Evolutionary conservation across 2,888 invertebrate species (phyloP).

Genomic region (Agelastica alni): DNA sequence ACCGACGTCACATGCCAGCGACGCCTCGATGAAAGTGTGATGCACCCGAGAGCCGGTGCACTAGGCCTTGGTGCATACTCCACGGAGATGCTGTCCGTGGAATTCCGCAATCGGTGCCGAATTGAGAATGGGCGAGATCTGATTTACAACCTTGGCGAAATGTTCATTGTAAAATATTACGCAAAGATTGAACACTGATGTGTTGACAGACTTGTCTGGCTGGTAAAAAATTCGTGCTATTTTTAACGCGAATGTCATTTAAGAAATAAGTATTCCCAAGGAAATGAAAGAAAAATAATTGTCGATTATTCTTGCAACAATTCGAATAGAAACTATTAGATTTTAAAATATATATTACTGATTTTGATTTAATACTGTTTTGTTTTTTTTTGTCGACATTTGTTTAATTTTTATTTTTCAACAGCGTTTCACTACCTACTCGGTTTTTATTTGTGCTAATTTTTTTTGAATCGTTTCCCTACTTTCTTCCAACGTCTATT

Average conservation of each 20-base stretch:
- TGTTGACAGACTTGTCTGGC: constrained; percentile 21
- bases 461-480: too few relatives aligned
- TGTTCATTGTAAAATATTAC: constrained; percentile 21
- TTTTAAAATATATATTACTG: too few relatives aligned
- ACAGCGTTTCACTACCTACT: too few relatives aligned
- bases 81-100: constrained; percentile 22
- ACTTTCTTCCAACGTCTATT: too few relatives aligned
- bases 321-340: too few relatives aligned
- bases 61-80: constrained; percentile 26
- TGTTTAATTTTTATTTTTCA: too few relatives aligned
- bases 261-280: too few relatives aligned
- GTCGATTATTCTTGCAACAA: too few relatives aligned
- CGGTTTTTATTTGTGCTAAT: too few relatives aligned
- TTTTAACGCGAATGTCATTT: constrained; percentile 3
- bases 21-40: constrained; percentile 31
- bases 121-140: constrained; percentile 22
- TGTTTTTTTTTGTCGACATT: too few relatives aligned
- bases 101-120: constrained; percentile 23
- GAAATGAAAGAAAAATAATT: too few relatives aligned
- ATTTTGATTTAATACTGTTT: too few relatives aligned
- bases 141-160: constrained; percentile 21
- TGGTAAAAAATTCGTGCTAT: constrained; percentile 15
- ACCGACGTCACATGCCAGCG: constrained; percentile 40
- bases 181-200: constrained; percentile 14
- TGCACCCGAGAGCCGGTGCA: constrained; percentile 32